These are phyloP conservation scores for Limnephilus rhombicus DNA, from an alignment of 2,888 invertebrate species.

Conservation along the genomic window DNA sequence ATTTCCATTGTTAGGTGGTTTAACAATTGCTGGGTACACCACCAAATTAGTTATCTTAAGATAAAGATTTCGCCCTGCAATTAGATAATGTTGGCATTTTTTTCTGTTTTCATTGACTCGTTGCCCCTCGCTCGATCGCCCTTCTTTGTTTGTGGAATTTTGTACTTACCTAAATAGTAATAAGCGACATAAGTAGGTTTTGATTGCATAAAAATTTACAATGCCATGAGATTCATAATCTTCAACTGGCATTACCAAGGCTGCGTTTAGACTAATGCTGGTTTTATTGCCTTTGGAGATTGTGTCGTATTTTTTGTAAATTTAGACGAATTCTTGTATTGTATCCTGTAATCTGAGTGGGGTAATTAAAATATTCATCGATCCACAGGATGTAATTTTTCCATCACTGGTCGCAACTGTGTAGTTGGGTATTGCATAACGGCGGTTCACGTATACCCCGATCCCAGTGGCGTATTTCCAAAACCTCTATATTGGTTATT, in stretches of 20 bases:
- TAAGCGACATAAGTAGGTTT: constrained; percentile 35
- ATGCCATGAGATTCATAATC: constrained; percentile 48
- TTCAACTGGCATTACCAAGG: constrained; percentile 16
- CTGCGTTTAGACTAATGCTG: neutral
- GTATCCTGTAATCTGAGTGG: neutral
- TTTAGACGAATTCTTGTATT: neutral
- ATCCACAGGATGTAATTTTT: too few species aligned
- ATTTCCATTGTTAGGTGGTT: constrained; percentile 24
- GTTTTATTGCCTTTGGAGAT: constrained; percentile 4
- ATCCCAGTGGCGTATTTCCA: too few species aligned
- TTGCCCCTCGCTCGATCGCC: neutral
- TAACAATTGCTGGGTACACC: constrained; percentile 21
- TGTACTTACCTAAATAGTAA: neutral
- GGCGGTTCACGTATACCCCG: too few species aligned
- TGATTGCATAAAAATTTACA: constrained; percentile 37
- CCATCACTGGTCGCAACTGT: too few species aligned
- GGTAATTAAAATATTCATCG: neutral
- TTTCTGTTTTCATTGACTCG: constrained; percentile 44
- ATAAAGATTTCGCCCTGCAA: constrained; percentile 47
- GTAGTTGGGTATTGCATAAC: too few species aligned
- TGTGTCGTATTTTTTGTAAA: neutral
- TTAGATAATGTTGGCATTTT: constrained; percentile 16
- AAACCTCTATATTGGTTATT: too few species aligned
- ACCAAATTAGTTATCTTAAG: neutral
- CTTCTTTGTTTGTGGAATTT: constrained; percentile 30